Base-by-base conservation (phyloP, 2,113 vertebrate species). In the Marmota flaviventris region DNA sequence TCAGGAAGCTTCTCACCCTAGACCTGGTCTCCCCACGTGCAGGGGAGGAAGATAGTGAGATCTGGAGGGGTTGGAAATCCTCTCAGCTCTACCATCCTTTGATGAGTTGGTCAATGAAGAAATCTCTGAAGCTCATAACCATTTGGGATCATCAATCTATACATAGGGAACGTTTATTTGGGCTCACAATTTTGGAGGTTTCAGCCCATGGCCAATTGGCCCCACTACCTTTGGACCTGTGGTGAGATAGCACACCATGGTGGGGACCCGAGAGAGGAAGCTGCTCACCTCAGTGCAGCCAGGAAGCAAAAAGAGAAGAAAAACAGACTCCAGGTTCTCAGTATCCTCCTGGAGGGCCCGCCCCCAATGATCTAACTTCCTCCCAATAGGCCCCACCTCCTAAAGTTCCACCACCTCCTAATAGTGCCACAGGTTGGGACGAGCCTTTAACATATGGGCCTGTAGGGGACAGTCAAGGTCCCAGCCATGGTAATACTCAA, bases 151-250 rank as follows among this genome's bases (percentile, higher is more conserved):
- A 70, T 18, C 67, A 70, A n/a, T 17, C n/a, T 70, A n/a, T 7
- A 4, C 7, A 29, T 2, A n/a, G 34, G 67, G 20, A n/a, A n/a
- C 0, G 17, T n/a, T 63, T n/a, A n/a, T 18, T 3, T 34, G 5
- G 67, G 67, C 67, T 70, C 34, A 17, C 3, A 17, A 14, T 70
- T n/a, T 69, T 8, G 6, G 67, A 70, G 67, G 34, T 70, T 11
- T 63, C 61, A 25, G 61, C 25, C 61, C 61, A 63, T 63, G 61
- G 61, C 61, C 61, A 10, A 11, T 63, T n/a, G 34, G 7, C 32
- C 67, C 67, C 6, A 8, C 7, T 8, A 34, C 67, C 7, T n/a
- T 70, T 70, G 34, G 34, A 29, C 34, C 29, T 25, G 29, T 29
- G 20, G 3, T 0, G 0, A 69, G 18, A 32, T 18, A 48, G 58